Conservation (phyloP, 2,888 invertebrate species). For the Netelia inedita region DNA sequence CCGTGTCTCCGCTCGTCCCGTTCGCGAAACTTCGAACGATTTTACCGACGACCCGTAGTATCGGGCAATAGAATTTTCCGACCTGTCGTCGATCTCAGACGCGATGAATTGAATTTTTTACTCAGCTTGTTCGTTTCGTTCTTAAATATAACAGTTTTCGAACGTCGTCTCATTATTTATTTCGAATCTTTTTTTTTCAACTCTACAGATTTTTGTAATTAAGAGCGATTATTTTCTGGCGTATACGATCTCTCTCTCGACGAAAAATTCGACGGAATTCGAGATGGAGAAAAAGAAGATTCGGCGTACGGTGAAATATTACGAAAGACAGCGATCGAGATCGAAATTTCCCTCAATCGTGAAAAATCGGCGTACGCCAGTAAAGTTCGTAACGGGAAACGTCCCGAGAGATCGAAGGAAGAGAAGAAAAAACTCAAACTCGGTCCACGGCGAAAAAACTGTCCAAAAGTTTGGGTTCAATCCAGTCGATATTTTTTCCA, state of each 20-base stretch:
- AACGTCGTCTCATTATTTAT: too few relatives aligned
- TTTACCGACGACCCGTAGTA: neutral
- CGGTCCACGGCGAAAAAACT: constrained; percentile 60
- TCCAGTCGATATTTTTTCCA: constrained; percentile 74
- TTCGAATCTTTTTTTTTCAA: too few relatives aligned
- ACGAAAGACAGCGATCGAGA: neutral
- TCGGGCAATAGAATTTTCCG: constrained; percentile 4
- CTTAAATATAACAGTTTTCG: too few relatives aligned
- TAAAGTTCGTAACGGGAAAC: constrained; percentile 59
- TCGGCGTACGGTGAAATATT: too few relatives aligned
- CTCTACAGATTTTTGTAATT: too few relatives aligned
- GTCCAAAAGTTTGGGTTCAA: constrained; percentile 34
- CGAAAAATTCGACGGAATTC: too few relatives aligned
- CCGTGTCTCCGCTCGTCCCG: neutral
- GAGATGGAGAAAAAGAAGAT: too few relatives aligned
- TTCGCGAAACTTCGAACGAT: constrained; percentile 27
- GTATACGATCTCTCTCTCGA: too few relatives aligned
- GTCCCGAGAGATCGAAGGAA: constrained; percentile 71
- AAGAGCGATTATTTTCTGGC: too few relatives aligned
- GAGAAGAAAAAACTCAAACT: constrained; percentile 56
- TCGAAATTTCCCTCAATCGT: too few relatives aligned
- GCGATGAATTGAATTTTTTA: neutral
- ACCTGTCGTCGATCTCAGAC: neutral
- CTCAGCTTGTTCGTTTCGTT: too few relatives aligned
- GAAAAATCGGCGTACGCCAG: constrained; percentile 37